Percentiles rank a stretch among this genome's conserved stretches.
Evolutionary conservation across 2,113 vertebrate species (phyloP).

Genomic region (Nycticebus coucang): DNA sequence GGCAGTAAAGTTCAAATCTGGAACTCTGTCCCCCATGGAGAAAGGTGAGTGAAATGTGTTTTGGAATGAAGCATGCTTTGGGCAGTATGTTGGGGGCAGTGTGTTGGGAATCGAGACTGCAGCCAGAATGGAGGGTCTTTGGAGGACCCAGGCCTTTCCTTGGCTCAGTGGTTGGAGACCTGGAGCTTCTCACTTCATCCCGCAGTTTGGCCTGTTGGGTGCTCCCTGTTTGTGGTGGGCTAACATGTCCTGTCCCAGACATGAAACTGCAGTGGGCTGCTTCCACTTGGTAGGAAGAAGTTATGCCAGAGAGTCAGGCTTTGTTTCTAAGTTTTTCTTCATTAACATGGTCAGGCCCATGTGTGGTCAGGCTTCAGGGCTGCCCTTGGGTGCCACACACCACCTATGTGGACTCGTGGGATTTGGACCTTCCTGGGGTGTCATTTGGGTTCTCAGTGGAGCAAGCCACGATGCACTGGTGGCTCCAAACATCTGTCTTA

Average conservation of each 20-base stretch:
- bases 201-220: background rate
- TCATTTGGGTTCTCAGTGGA: background rate
- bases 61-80: background rate
- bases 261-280: rapidly evolving
- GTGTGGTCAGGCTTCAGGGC: background rate
- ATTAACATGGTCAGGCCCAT: background rate
- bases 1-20: background rate
- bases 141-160: background rate
- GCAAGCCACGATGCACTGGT: rapidly evolving
- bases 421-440: background rate
- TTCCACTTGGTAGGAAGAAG: background rate
- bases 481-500: background rate
- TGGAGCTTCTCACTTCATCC: background rate
- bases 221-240: background rate
- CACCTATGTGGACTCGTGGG: background rate
- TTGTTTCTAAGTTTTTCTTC: background rate
- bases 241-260: background rate
- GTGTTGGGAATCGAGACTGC: background rate
- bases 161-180: background rate
- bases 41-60: background rate
- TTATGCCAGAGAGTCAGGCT: background rate
- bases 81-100: background rate
- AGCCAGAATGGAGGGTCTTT: background rate
- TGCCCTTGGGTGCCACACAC: background rate
- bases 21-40: background rate